Percentiles rank a stretch among this genome's conserved stretches.
These are phyloP conservation scores for Acrocephalus kingi DNA, from an alignment of 2,113 vertebrate species.

Conservation along the genomic window DNA sequence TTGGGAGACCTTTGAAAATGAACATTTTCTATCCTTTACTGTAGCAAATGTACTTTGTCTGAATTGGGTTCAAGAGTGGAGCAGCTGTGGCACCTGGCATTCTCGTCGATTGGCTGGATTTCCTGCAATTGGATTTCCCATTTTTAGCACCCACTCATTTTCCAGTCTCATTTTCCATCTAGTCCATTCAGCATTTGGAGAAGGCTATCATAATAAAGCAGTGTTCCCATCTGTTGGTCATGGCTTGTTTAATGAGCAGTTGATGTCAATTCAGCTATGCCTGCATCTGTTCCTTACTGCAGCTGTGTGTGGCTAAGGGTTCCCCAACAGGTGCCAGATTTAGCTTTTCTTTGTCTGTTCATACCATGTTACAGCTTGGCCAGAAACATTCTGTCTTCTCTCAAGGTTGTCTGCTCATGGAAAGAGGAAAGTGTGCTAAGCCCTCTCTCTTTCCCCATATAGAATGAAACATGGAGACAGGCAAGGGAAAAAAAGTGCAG, in stretches of 20 bases:
- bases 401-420: neutral
- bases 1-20: neutral
- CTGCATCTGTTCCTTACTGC: constrained; percentile 1
- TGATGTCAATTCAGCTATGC: neutral
- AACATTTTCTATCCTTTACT: neutral
- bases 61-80: neutral
- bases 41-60: neutral
- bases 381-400: neutral
- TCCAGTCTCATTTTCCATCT: neutral
- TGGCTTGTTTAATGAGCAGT: constrained; percentile 13
- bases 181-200: constrained; percentile 19
- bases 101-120: neutral
- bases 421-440: neutral
- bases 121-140: neutral
- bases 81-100: constrained; percentile 24
- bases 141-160: constrained; percentile 38
- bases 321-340: neutral
- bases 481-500: neutral
- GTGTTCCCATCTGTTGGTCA: constrained; percentile 45
- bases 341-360: neutral
- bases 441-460: neutral
- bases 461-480: neutral
- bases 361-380: neutral
- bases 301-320: constrained; percentile 21
- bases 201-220: neutral